These are phyloP conservation scores for Spheniscus humboldti DNA, from an alignment of 2,797 vertebrate genomes.

Conservation along the genomic window DNA sequence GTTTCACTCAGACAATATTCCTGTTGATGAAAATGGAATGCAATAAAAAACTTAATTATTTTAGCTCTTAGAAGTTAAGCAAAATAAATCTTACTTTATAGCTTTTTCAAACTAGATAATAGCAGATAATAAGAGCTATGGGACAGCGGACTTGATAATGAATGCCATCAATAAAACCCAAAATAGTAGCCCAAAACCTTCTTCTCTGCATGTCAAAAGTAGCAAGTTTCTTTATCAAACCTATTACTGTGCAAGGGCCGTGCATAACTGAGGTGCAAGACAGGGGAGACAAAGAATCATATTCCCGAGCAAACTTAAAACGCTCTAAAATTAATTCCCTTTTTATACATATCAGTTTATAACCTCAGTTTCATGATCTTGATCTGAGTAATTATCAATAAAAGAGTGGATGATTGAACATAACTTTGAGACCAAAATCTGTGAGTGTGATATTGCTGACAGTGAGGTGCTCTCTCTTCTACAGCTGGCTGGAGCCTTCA, in stretches of 20 bases:
- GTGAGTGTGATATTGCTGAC: not conserved
- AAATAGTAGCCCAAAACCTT: not conserved
- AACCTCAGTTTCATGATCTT: not conserved
- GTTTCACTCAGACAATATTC: not conserved
- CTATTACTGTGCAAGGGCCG: not conserved
- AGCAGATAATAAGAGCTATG: not conserved
- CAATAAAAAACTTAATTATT: not conserved
- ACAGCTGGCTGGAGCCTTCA: not conserved
- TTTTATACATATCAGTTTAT: not conserved
- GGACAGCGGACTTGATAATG: not conserved
- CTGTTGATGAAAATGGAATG: not conserved
- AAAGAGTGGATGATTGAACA: not conserved
- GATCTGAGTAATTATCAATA: not conserved
- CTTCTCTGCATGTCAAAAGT: not conserved
- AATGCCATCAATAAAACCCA: not conserved
- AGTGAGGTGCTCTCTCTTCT: not conserved
- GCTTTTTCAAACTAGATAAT: not conserved
- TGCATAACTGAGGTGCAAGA: not conserved
- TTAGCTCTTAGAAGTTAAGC: not conserved
- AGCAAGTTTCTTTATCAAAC: not conserved
- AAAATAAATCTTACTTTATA: not conserved
- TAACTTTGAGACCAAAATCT: not conserved
- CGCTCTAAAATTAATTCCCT: not conserved
- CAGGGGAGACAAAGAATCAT: not conserved
- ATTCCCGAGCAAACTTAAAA: not conserved